A percentile compares a stretch with the other conserved stretches of the same genome.
Conservation (phyloP, 2,888 invertebrate genomes). For the Cataglyphis rosenhaueri region DNA sequence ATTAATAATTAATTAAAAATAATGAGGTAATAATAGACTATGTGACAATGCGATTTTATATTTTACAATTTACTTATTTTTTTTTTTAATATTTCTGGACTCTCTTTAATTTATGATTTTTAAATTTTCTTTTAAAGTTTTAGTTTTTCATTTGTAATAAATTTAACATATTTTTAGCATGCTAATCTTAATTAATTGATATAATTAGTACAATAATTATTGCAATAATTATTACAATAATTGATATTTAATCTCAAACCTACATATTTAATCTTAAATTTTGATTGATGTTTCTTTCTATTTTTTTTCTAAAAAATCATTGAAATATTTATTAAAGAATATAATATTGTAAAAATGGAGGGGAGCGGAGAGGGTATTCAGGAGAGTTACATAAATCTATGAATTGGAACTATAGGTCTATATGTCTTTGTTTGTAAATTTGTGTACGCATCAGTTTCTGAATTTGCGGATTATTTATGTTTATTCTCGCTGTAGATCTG, state of each 20-base stretch:
- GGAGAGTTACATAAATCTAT: background rate
- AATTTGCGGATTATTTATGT: background rate
- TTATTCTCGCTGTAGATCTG: background rate
- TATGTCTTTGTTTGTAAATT: background rate
- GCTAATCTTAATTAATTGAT: background rate
- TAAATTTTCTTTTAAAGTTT: background rate
- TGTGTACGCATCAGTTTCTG: background rate
- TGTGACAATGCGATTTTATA: background rate
- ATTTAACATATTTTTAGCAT: background rate
- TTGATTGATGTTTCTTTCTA: background rate
- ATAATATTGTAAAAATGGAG: background rate
- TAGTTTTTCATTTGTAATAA: background rate
- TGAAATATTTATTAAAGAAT: background rate
- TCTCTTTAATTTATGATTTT: background rate
- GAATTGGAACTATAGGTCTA: background rate
- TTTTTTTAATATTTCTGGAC: background rate
- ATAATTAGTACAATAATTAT: background rate
- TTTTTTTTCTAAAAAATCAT: background rate
- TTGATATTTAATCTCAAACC: background rate
- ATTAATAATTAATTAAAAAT: constrained; percentile 3
- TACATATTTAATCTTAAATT: background rate
- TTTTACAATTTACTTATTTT: background rate
- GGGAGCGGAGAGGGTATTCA: background rate
- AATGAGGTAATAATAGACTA: background rate
- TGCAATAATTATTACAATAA: background rate